Conservation (phyloP, 1,140 invertebrate genomes). For the Helicoverpa zea region DNA sequence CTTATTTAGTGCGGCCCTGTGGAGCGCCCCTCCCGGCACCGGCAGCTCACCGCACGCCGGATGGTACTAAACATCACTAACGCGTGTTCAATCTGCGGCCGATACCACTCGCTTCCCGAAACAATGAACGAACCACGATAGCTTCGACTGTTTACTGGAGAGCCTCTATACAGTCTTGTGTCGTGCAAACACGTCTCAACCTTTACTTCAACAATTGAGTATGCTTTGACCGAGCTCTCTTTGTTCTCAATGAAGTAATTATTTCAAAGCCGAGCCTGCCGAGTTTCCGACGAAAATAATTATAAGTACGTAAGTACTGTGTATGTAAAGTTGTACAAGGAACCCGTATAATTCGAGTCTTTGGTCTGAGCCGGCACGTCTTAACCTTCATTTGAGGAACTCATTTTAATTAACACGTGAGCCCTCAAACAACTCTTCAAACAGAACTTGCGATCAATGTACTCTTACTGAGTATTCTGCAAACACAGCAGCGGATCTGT, state of each 20-base stretch:
- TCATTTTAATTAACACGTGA: constrained; percentile 25
- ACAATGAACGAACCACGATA: no score
- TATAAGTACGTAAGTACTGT: neutral
- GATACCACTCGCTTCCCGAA: neutral
- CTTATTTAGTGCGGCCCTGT: constrained; percentile 3
- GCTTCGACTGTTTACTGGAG: neutral
- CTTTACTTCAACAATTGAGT: constrained; percentile 17
- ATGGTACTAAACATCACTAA: neutral
- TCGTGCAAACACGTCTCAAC: neutral
- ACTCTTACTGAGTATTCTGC: constrained; percentile 6
- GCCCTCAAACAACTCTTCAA: neutral
- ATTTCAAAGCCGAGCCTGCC: constrained; percentile 2
- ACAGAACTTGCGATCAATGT: constrained; percentile 16
- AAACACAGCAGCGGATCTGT: constrained; percentile 10
- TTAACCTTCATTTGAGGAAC: constrained; percentile 2
- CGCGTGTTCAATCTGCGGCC: neutral
- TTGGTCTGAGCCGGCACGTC: neutral
- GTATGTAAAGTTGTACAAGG: constrained; percentile 26
- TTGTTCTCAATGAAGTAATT: constrained; percentile 37
- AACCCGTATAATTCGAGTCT: constrained; percentile 10
- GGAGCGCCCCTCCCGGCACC: neutral
- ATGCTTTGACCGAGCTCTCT: constrained; percentile 33
- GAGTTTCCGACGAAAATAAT: constrained; percentile 16
- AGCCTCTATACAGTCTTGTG: neutral
- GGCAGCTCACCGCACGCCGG: neutral